Evolutionary conservation across 1,140 invertebrate genomes (phyloP).

Genomic region (Papilio machaon): DNA sequence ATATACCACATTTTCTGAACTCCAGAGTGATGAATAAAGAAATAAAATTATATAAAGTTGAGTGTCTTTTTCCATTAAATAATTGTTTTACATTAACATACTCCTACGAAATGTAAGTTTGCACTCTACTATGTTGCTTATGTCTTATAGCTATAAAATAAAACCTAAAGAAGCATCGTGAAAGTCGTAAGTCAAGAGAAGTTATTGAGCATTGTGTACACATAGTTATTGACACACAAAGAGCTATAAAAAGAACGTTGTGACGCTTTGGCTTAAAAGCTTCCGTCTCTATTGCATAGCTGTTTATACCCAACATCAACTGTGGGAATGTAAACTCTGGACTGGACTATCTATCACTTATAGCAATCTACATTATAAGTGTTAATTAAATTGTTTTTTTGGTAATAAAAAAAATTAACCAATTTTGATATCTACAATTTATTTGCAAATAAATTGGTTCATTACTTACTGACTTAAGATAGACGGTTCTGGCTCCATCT

Average conservation of each 20-base stretch:
- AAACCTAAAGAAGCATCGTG: conserved; percentile 3
- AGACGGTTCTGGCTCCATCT: conserved; percentile 85
- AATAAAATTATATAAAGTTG: too few species aligned
- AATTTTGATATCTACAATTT: too few species aligned
- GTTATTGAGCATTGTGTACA: conserved; percentile 19
- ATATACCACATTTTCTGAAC: too few species aligned
- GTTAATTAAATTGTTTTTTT: neutral
- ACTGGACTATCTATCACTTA: neutral
- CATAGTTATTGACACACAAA: conserved; percentile 1
- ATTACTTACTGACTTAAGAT: conserved; percentile 66
- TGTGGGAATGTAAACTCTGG: neutral
- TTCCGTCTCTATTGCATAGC: conserved; percentile 20
- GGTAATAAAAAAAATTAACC: too few species aligned
- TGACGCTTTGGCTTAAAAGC: conserved; percentile 11
- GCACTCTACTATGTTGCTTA: neutral
- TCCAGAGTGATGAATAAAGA: too few species aligned
- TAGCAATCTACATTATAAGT: neutral
- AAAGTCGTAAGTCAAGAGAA: neutral
- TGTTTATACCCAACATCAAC: neutral
- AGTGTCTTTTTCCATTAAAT: neutral
- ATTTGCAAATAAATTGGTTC: neutral
- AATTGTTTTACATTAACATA: conserved; percentile 18
- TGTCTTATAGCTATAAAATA: neutral
- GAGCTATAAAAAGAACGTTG: conserved; percentile 14
- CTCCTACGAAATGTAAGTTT: neutral